Evolutionary conservation across 2,888 invertebrate species (phyloP), one percentile per base, ranked within the genome.

Genomic region (Hydriomena furcata): DNA sequence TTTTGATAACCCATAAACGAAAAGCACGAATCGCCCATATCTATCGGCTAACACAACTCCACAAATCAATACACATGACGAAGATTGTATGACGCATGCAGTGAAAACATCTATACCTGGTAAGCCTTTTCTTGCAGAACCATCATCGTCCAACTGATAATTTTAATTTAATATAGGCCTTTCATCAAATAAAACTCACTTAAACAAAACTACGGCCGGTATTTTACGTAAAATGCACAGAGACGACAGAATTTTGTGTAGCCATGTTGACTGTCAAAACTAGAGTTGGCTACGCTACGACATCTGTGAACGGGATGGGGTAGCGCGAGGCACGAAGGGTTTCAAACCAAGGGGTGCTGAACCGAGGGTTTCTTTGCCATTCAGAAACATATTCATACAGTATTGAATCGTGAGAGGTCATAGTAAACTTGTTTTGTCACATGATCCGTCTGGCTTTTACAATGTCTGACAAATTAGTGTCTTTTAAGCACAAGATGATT

Each of bases 61-160:
- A 54, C 59, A 64, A 71, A 82, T 82, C 82, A 75, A 82, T 82
- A 82, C 67, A 61, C 60, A 60, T 60, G 44, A 42, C 52, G 52
- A 61, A 32, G 43, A 59, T 58, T 8, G 28, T 41, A 57, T 57
- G 49, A 58, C 55, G 54, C 58, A 60, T 58, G 58, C 47, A 45
- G 43, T 30, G 32, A 55, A 51, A 13, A 34, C 27, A 53, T 20
- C 32, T 41, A 21, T 59, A 61, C 61, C 61, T 57, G 51, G 50
- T 55, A 40, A 45, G 44, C 47, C 53, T 59, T 38, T 45, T 45
- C 44, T 40, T 32, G 40, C 23, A 20, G 31, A 42, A 46, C 23
- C 32, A 36, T 17, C 57, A 59, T 59, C 23, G 37, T 53, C 20
- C 27, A 51, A 20, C 27, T 20, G 31, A 46, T 37, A 44, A 44